Base-by-base conservation (phyloP, 2,797 vertebrate genomes). In the Pachyuromys duprasi region DNA sequence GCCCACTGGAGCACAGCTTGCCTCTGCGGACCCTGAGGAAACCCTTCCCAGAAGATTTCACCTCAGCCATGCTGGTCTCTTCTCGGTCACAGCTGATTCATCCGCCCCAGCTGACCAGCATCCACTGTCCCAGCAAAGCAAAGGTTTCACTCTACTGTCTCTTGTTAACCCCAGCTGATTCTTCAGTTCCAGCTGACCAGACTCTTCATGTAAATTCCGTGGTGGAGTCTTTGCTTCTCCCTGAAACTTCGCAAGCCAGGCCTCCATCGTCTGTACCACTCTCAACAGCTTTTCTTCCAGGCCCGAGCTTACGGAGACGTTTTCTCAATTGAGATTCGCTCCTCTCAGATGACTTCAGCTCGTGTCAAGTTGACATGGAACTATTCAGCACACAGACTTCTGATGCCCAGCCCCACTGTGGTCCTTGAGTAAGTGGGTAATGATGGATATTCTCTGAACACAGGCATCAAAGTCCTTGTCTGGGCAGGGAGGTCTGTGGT, bases 381-480 rank as follows among this genome's bases (percentile, higher is more conserved):
- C 45, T 14, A 53, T 20, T 6, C 63, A 26, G 33, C 12, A 31
- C n/a, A 72, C 13, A 8, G 67, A 72, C 67, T 57, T 88, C 28
- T 22, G 11, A 24, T 3, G 31, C 28, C 72, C 42, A 26, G 28
- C 28, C 57, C 72, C 67, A 18, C 5, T 3, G 20, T 9, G 39
- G 57, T 63, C 42, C 90, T 69, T 69, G 24, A 75, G n/a, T 0
- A 1, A 65, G 55, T 72, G 17, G 69, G 26, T 0, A 0, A 36
- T 49, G 2, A 36, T 6, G 0, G 49, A 55, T 18, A 2, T n/a
- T n/a, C 62, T n/a, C 67, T 0, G 5, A 20, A 33, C 45, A 8
- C 53, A 67, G 55, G 42, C 49, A 3, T 20, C 2, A 3, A 0
- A 28, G 53, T 18, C 17, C 42, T n/a, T 18, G 20, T 45, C 49